Conservation (phyloP, 2,113 vertebrate genomes). For the Microtus montanus region DNA sequence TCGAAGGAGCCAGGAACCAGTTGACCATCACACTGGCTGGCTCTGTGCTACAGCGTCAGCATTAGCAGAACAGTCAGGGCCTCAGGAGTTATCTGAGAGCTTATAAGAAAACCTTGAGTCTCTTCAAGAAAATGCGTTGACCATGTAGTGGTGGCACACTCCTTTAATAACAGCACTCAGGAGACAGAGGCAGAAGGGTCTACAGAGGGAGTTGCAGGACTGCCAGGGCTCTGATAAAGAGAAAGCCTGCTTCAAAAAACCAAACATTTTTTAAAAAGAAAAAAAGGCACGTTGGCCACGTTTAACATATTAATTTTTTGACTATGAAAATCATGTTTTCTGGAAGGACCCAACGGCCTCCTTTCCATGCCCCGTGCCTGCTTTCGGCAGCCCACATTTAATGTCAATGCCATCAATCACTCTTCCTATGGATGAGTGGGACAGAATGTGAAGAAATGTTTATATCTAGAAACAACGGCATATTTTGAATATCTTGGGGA, state of each 20-base stretch:
- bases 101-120: background rate
- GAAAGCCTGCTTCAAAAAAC: background rate
- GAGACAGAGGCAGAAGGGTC: background rate
- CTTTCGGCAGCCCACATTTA: background rate
- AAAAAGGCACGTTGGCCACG: background rate
- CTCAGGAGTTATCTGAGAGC: background rate
- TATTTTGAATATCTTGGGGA: background rate
- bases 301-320: background rate
- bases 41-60: background rate
- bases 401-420: background rate
- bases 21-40: background rate
- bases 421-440: background rate
- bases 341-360: background rate
- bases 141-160: background rate
- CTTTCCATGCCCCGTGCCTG: background rate
- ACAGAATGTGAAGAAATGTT: conserved; percentile 14
- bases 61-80: background rate
- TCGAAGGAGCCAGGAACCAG: background rate
- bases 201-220: background rate
- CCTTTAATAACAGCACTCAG: background rate
- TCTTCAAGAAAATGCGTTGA: background rate
- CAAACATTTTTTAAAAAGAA: background rate
- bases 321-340: conserved; percentile 23
- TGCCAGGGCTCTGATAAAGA: background rate
- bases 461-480: background rate